phyloP scores from a whole-genome alignment of 2,888 invertebrate genomes.

The Selenia dentaria region DNA sequence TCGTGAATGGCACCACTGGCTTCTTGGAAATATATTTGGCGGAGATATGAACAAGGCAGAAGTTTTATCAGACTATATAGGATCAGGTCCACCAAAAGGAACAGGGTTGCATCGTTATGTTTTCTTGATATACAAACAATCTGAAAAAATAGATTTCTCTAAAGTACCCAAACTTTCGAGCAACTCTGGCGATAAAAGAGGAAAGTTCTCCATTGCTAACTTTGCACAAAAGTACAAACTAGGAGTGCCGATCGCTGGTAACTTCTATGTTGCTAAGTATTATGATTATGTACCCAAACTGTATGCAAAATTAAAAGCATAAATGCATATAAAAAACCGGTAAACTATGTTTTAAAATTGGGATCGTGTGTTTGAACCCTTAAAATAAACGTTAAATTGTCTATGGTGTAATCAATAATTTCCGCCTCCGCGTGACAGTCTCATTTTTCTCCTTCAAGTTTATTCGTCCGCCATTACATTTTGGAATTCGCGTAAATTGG shows the following conservation, averaged over 20 bases:
- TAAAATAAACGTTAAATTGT: slow-evolving; percentile 47
- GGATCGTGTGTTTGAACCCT: slow-evolving; percentile 40
- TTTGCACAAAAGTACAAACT: slow-evolving; percentile 85
- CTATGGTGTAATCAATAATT: slow-evolving; percentile 76
- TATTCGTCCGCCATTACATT: slow-evolving; percentile 81
- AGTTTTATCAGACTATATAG: slow-evolving; percentile 86
- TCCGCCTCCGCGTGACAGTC: slow-evolving; percentile 83
- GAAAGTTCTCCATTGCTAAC: slow-evolving; percentile 82
- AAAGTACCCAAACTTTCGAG: slow-evolving; percentile 65
- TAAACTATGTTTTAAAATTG: slow-evolving; percentile 22
- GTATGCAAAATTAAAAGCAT: slow-evolving; percentile 68
- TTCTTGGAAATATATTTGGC: slow-evolving; percentile 89
- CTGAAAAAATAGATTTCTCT: slow-evolving; percentile 70
- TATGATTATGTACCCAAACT: slow-evolving; percentile 85
- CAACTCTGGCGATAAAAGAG: slow-evolving; percentile 81
- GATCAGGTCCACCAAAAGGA: slow-evolving; percentile 88
- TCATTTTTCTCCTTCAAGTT: slow-evolving; percentile 68
- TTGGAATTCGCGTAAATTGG: slow-evolving; percentile 81
- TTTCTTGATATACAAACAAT: slow-evolving; percentile 87
- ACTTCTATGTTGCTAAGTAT: slow-evolving; percentile 85
- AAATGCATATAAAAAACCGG: slow-evolving; percentile 32
- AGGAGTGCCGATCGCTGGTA: slow-evolving; percentile 85
- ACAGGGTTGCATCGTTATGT: slow-evolving; percentile 90
- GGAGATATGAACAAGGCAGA: slow-evolving; percentile 86
- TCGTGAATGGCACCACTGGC: slow-evolving; percentile 92